phyloP scores from a whole-genome alignment of 2,797 vertebrate genomes.

The Phoxinus dragarum region DNA sequence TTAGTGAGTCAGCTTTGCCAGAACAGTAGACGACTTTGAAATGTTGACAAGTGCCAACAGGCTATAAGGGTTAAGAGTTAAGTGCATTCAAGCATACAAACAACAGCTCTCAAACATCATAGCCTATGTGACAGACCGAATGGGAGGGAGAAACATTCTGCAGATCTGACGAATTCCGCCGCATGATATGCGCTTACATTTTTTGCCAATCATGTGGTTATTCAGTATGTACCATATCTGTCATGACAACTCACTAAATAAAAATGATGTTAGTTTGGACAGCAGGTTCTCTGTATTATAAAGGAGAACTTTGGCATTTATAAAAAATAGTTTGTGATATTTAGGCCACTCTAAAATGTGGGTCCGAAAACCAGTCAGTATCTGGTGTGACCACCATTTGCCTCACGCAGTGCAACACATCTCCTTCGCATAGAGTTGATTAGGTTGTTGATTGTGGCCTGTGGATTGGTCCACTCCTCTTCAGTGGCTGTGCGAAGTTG shows the following conservation, averaged over 20 bases:
- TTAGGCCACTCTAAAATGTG: too few relatives aligned
- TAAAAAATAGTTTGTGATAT: too few relatives aligned
- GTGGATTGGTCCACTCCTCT: too few relatives aligned
- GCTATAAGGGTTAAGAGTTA: slow-evolving; percentile 71
- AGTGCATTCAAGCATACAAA: slow-evolving; percentile 66
- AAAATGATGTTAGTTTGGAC: neutral
- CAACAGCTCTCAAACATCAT: slow-evolving; percentile 26
- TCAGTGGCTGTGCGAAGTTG: too few relatives aligned
- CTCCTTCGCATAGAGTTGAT: too few relatives aligned
- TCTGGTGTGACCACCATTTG: too few relatives aligned
- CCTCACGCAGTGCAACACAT: too few relatives aligned
- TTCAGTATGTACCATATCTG: neutral
- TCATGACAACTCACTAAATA: too few relatives aligned
- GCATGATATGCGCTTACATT: neutral
- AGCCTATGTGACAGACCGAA: slow-evolving; percentile 3
- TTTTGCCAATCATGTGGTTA: slow-evolving; percentile 7
- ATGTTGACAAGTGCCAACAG: slow-evolving; percentile 68
- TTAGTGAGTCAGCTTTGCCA: slow-evolving; percentile 21
- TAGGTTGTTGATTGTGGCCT: too few relatives aligned
- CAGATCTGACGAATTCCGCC: neutral
- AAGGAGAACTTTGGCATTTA: neutral
- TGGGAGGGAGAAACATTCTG: neutral
- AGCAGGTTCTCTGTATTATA: neutral
- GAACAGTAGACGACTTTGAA: slow-evolving; percentile 15
- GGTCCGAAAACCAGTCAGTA: too few relatives aligned